These are phyloP conservation scores for Orientallactaga bullata DNA, from an alignment of 2,113 vertebrate genomes.

Conservation along the genomic window DNA sequence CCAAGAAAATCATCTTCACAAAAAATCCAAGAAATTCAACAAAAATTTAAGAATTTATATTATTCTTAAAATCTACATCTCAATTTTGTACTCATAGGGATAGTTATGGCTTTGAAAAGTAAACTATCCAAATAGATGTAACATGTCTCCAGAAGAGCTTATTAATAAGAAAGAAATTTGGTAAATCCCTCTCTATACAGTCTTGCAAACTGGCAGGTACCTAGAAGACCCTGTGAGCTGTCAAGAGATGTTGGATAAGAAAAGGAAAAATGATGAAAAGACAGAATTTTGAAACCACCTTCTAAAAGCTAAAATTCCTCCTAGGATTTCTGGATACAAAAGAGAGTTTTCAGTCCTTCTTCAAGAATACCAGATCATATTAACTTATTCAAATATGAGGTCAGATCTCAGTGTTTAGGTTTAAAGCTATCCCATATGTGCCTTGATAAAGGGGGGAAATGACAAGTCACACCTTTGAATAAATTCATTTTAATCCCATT, in stretches of 20 bases:
- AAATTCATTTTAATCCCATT: slow-evolving; percentile 93
- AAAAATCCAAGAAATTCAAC: background rate
- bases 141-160: slow-evolving; percentile 75
- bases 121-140: slow-evolving; percentile 71
- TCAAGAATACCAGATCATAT: slow-evolving; percentile 90
- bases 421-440: slow-evolving; percentile 89
- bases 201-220: slow-evolving; percentile 70
- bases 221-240: slow-evolving; percentile 91
- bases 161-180: slow-evolving; percentile 76
- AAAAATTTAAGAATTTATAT: background rate
- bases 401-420: slow-evolving; percentile 90
- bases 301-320: slow-evolving; percentile 94
- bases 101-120: slow-evolving; percentile 69
- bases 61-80: slow-evolving; percentile 58
- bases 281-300: slow-evolving; percentile 93
- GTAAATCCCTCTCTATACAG: slow-evolving; percentile 73
- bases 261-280: slow-evolving; percentile 91
- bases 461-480: slow-evolving; percentile 92
- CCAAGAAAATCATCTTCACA: background rate
- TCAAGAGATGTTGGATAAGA: slow-evolving; percentile 91
- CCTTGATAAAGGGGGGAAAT: slow-evolving; percentile 86
- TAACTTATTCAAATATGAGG: slow-evolving; percentile 96
- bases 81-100: slow-evolving; percentile 74
- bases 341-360: slow-evolving; percentile 89
- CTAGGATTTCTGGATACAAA: slow-evolving; percentile 92